Conservation (phyloP, 2,113 vertebrate species). For the Cyanoderma ruficeps region DNA sequence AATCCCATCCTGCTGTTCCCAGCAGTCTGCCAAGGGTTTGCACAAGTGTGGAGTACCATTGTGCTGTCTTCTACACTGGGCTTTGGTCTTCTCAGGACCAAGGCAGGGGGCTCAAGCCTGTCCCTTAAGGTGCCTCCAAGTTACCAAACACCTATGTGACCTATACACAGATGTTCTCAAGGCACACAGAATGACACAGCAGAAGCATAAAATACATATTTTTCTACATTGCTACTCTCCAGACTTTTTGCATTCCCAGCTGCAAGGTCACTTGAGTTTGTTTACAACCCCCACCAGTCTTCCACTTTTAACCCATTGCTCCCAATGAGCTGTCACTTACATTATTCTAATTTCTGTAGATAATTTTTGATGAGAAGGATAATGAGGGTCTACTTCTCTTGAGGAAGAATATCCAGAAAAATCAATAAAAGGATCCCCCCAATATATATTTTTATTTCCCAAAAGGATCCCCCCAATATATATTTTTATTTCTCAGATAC, state of each 20-base stretch:
- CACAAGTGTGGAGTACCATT: rapidly evolving
- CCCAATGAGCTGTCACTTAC: neutral
- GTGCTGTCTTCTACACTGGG: neutral
- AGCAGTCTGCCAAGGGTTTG: neutral
- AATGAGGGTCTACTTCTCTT: neutral
- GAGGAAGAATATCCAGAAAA: neutral
- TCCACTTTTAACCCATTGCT: neutral
- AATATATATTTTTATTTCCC: neutral
- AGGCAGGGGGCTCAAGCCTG: neutral
- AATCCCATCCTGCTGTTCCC: neutral
- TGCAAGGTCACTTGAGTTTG: neutral
- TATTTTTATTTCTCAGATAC: neutral
- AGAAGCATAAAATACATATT: neutral
- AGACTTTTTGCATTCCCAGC: neutral
- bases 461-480: neutral
- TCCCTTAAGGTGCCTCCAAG: neutral
- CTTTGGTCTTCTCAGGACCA: neutral
- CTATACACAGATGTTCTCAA: neutral
- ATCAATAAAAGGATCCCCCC: neutral
- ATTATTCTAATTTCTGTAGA: neutral
- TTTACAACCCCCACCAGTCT: neutral
- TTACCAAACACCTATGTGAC: neutral
- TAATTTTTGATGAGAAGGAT: neutral
- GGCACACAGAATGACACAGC: neutral
- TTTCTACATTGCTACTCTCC: neutral